phyloP scores from a whole-genome alignment of 2,797 vertebrate genomes.

The Amazona finschi region DNA sequence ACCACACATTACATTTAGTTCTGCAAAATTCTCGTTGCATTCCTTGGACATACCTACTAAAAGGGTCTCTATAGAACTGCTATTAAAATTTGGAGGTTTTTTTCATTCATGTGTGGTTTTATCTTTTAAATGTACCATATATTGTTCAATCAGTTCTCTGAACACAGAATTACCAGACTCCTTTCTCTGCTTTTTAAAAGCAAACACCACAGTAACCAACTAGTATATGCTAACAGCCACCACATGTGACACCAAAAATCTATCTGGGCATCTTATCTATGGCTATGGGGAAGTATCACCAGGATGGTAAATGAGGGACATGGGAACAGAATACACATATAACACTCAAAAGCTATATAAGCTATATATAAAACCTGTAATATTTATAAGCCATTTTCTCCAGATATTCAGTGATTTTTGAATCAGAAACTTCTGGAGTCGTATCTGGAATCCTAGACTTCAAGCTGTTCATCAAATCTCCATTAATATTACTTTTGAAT shows the following conservation, averaged over 20 bases:
- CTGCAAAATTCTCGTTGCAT: not conserved
- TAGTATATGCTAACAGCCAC: not conserved
- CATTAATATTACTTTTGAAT: not conserved
- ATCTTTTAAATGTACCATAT: not conserved
- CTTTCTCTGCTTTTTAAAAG: not conserved
- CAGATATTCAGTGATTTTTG: not conserved
- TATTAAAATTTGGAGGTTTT: rapidly evolving
- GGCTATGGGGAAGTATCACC: not conserved
- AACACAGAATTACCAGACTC: not conserved
- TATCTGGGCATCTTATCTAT: not conserved
- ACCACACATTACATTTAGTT: not conserved
- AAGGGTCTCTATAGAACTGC: not conserved
- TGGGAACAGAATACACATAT: rapidly evolving
- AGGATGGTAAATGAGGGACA: not conserved
- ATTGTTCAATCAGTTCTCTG: not conserved
- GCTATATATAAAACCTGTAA: not conserved
- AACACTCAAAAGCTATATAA: not conserved
- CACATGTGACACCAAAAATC: not conserved
- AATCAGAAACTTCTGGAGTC: not conserved
- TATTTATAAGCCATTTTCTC: not conserved
- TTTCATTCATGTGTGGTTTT: not conserved
- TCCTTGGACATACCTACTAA: not conserved
- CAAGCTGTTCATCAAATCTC: not conserved
- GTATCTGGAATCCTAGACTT: not conserved
- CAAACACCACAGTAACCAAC: not conserved